Percentiles rank a stretch among this genome's conserved stretches.
Conservation (phyloP, 2,888 invertebrate species). For the Osmoderma eremita region DNA sequence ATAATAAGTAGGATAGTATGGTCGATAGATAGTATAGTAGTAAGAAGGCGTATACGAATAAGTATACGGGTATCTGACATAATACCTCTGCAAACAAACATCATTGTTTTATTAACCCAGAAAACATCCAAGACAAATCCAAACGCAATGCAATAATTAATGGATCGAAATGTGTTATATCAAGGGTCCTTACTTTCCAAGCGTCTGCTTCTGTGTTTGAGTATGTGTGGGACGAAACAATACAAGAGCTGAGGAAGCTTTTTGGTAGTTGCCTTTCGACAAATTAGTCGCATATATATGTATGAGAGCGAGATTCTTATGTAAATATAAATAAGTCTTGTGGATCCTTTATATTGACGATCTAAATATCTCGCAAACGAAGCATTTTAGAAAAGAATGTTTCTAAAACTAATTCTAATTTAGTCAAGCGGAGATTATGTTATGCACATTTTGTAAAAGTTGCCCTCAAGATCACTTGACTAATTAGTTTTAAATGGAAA, state of each 20-base stretch:
- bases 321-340: too few relatives aligned
- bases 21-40: constrained; percentile 44
- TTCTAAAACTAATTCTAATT: too few relatives aligned
- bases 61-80: constrained; percentile 44
- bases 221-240: constrained; percentile 10
- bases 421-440: too few relatives aligned
- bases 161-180: not conserved
- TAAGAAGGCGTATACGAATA: constrained; percentile 43
- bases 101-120: constrained; percentile 22
- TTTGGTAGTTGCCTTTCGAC: constrained; percentile 18
- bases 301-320: not conserved
- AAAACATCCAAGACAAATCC: constrained; percentile 7
- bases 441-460: too few relatives aligned
- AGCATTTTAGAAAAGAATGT: too few relatives aligned
- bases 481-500: too few relatives aligned
- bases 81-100: constrained; percentile 42
- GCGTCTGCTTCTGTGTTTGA: too few relatives aligned
- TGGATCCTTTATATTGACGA: not conserved
- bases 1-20: constrained; percentile 43
- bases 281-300: constrained; percentile 27
- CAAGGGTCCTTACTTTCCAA: too few relatives aligned
- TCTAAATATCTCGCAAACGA: too few relatives aligned
- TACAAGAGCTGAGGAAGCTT: constrained; percentile 7
- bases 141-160: constrained; percentile 15
- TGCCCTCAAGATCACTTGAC: too few relatives aligned